Conservation (phyloP, 2,797 vertebrate species). For the Aplochiton taeniatus region DNA sequence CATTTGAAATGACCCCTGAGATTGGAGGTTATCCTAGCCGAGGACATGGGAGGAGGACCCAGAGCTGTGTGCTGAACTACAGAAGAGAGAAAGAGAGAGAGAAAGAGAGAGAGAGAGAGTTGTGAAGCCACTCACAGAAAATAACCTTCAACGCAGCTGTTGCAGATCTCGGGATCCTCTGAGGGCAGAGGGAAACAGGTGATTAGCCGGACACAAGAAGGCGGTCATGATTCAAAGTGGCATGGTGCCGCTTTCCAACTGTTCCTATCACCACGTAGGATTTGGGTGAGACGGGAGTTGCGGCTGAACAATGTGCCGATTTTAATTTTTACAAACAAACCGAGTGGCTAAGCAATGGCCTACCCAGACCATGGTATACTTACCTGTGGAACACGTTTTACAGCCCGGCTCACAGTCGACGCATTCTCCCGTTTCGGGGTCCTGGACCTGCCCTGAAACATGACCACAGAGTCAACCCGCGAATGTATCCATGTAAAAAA, state of each 20-base stretch:
- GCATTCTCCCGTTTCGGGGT: constrained; percentile 80
- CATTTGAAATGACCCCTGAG: not conserved
- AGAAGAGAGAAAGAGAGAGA: constrained; percentile 13
- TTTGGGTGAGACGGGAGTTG: no score
- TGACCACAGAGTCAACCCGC: not conserved
- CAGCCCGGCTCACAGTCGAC: constrained; percentile 78
- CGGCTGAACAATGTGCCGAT: no score
- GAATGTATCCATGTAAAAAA: not conserved
- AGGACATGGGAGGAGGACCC: not conserved
- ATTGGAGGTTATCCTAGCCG: constrained; percentile 5
- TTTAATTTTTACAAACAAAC: no score
- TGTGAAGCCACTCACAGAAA: constrained; percentile 72
- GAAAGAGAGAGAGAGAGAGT: constrained; percentile 4
- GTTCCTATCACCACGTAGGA: no score
- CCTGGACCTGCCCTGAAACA: constrained; percentile 78
- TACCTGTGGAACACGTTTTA: constrained; percentile 77
- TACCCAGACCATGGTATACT: constrained; percentile 7
- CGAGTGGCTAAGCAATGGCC: no score
- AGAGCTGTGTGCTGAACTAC: constrained; percentile 4
- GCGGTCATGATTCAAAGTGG: constrained; percentile 1
- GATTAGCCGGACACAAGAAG: not conserved
- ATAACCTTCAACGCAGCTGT: constrained; percentile 75
- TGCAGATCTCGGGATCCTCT: constrained; percentile 77
- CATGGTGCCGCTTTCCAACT: no score
- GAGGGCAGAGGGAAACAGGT: constrained; percentile 31